Evolutionary conservation across 2,797 vertebrate genomes (phyloP), one percentile per base, ranked within the genome.

Genomic region (Pipistrellus nathusii): DNA sequence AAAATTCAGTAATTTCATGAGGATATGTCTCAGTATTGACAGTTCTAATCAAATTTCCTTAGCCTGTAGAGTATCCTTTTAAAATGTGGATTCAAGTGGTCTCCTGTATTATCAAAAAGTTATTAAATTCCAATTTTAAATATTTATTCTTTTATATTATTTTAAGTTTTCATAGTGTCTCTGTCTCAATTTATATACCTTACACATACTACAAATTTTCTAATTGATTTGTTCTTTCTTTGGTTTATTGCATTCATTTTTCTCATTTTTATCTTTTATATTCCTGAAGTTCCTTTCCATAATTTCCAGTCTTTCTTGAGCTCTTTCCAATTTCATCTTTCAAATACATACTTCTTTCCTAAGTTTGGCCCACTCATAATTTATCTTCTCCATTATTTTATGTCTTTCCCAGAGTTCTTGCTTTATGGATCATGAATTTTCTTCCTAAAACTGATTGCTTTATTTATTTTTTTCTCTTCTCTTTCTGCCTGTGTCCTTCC

Each of bases 271-370:
- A 81, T 71, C 35, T 73, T 75, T 78, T 51, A 51, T 77, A 48
- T 51, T 86, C 6, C 30, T 92, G 83, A 78, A 80, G 35, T 11
- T 71, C 48, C 9, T 87, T 75, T 81, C 27, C 12, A 5, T 72
- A 73, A 69, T 75, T 62, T 73, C 13, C 30, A 77, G 18, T 41
- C 27, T 75, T 25, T 32, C 30, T 35, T 90, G 17, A 27, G 10
- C 48, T 90, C 20, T 68, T 85, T 95, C 27, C 27, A n/a, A 51
- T 90, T 94, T 94, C 23, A 91, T 51, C 38, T 91, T 55, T 85
- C 32, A 91, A 71, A 84, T 53, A 88, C 80, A 68, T 68, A 59
- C 18, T 59, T 77, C 46, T 84, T 85, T 62, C 25, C 20, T 91
- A 72, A 83, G 38, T 75, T 91, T 86, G 48, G 23, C 23, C 41